These are phyloP conservation scores for Phyllopteryx taeniolatus DNA, from an alignment of 2,113 vertebrate species.

Conservation along the genomic window DNA sequence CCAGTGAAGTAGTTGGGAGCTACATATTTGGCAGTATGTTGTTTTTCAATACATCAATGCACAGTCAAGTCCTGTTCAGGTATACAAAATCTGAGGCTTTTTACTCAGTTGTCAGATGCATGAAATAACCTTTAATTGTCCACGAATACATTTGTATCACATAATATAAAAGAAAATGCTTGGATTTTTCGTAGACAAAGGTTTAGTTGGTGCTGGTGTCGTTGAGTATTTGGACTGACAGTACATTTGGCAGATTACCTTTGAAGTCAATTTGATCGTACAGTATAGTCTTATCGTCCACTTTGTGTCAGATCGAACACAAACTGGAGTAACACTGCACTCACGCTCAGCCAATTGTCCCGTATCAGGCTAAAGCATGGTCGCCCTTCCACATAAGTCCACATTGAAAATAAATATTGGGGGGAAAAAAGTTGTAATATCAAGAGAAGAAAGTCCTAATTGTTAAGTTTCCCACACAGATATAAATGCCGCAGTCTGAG, in stretches of 20 bases:
- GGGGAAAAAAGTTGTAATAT: neutral
- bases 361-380: neutral
- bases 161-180: neutral
- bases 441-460: neutral
- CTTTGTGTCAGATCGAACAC: neutral
- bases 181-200: neutral
- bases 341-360: neutral
- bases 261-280: neutral
- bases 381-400: neutral
- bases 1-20: constrained; percentile 4
- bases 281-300: neutral
- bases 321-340: neutral
- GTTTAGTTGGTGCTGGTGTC: neutral
- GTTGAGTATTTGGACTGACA: neutral
- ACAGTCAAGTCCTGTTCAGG: neutral
- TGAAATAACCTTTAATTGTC: neutral
- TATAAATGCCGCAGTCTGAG: too few relatives aligned
- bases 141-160: neutral
- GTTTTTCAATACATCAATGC: neutral
- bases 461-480: neutral
- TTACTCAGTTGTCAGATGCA: neutral
- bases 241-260: neutral
- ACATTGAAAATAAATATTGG: neutral
- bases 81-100: neutral
- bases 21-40: neutral